Evolutionary conservation across 2,797 vertebrate species (phyloP).

Genomic region (Thaleichthys pacificus): DNA sequence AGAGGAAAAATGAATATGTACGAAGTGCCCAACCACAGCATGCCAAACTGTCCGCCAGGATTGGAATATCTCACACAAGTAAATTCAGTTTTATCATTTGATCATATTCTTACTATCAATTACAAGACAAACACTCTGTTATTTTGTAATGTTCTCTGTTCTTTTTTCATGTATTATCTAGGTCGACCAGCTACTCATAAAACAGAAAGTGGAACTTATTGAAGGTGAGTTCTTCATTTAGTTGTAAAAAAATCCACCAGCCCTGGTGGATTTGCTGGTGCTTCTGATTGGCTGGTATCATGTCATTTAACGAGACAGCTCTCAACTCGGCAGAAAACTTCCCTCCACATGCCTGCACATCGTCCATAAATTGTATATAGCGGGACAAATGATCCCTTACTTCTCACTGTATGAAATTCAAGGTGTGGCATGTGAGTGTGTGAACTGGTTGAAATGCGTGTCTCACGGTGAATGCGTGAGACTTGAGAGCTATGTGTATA

Average conservation of each 20-base stretch:
- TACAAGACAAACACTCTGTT: neutral
- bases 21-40: constrained; percentile 72
- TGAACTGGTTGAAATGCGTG: neutral
- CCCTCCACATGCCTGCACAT: too few species aligned
- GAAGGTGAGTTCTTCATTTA: constrained; percentile 75
- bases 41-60: constrained; percentile 84
- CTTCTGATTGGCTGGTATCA: too few species aligned
- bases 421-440: neutral
- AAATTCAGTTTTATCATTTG: constrained; percentile 24
- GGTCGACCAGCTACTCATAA: constrained; percentile 90
- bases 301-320: too few species aligned
- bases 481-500: neutral
- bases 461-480: neutral
- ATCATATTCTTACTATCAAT: neutral
- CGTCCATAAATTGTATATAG: too few species aligned
- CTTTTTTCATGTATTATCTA: constrained; percentile 55
- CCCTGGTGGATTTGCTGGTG: too few species aligned
- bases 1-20: constrained; percentile 69
- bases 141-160: neutral
- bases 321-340: too few species aligned
- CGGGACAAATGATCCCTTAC: too few species aligned
- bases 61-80: constrained; percentile 92
- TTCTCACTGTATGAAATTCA: neutral
- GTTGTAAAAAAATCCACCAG: neutral
- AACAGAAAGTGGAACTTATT: constrained; percentile 89